A percentile compares a stretch with the other conserved stretches of the same genome.
phyloP scores from a whole-genome alignment of 2,797 vertebrate genomes.

The Etheostoma perlongum region DNA sequence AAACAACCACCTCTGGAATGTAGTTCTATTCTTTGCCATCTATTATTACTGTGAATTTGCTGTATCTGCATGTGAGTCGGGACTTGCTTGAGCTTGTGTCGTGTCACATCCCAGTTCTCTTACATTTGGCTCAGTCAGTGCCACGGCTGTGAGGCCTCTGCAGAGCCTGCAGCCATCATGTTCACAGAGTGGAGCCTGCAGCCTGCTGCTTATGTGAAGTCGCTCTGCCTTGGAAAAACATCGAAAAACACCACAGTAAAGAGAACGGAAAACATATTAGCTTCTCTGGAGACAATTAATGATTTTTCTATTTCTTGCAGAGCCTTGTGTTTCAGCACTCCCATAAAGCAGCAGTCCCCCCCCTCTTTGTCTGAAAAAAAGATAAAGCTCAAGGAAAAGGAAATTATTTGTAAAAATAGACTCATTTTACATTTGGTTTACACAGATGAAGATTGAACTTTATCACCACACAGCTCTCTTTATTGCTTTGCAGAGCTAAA shows the following conservation, averaged over 20 bases:
- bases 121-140: conserved; percentile 43
- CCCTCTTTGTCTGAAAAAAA: conserved; percentile 44
- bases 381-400: conserved; percentile 26
- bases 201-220: conserved; percentile 40
- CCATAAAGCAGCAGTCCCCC: conserved; percentile 48
- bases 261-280: conserved; percentile 57
- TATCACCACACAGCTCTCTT: neutral
- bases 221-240: conserved; percentile 46
- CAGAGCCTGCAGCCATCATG: conserved; percentile 24
- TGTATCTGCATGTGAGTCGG: conserved; percentile 13
- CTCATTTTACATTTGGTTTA: neutral
- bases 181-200: conserved; percentile 26
- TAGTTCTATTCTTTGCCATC: conserved; percentile 1
- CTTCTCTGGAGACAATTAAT: conserved; percentile 66
- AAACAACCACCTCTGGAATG: conserved; percentile 55
- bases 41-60: conserved; percentile 37
- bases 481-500: conserved; percentile 21
- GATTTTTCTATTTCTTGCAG: conserved; percentile 40
- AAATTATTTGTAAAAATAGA: conserved; percentile 37
- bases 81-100: conserved; percentile 58
- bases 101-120: conserved; percentile 46
- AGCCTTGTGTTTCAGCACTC: conserved; percentile 36
- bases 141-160: conserved; percentile 13
- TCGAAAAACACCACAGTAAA: conserved; percentile 29
- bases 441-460: conserved; percentile 6